Conservation (phyloP, 2,797 vertebrate genomes). For the Distichodus sexfasciatus region DNA sequence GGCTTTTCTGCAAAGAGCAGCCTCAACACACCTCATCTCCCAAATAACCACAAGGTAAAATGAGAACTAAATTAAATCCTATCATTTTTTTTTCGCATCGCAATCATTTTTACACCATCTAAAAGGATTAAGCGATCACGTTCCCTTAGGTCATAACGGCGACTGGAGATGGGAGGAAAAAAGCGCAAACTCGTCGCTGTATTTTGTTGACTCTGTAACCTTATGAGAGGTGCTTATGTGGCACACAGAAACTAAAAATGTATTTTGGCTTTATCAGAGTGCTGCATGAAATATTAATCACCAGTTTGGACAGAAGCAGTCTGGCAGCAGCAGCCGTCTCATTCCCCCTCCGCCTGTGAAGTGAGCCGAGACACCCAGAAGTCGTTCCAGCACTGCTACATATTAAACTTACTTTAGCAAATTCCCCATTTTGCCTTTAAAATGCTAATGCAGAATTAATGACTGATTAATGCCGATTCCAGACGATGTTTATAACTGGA, state of each 20-base stretch:
- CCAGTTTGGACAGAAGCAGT: constrained; percentile 40
- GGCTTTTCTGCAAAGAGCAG: no score
- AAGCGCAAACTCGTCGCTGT: constrained; percentile 55
- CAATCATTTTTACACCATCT: constrained; percentile 3
- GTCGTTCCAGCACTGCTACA: constrained; percentile 32
- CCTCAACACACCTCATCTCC: background rate
- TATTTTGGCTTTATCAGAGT: constrained; percentile 53
- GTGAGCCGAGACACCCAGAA: constrained; percentile 2
- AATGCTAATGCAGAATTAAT: background rate
- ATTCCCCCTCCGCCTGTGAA: background rate
- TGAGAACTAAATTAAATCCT: constrained; percentile 22
- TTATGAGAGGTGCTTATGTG: constrained; percentile 40
- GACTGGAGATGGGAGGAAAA: constrained; percentile 24
- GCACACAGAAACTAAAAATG: constrained; percentile 44
- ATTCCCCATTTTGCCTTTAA: background rate
- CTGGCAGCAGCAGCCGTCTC: constrained; percentile 15
- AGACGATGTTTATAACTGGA: background rate
- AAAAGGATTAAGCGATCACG: no score
- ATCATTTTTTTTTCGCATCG: background rate
- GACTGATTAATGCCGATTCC: background rate
- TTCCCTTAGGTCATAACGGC: background rate
- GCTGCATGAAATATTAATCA: constrained; percentile 58
- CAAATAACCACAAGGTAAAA: constrained; percentile 25
- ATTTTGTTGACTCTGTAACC: constrained; percentile 58
- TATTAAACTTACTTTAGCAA: constrained; percentile 28